A percentile compares a stretch with the other conserved stretches of the same genome.
These are phyloP conservation scores for Bubo scandiacus DNA, from an alignment of 2,113 vertebrate species.

Conservation along the genomic window DNA sequence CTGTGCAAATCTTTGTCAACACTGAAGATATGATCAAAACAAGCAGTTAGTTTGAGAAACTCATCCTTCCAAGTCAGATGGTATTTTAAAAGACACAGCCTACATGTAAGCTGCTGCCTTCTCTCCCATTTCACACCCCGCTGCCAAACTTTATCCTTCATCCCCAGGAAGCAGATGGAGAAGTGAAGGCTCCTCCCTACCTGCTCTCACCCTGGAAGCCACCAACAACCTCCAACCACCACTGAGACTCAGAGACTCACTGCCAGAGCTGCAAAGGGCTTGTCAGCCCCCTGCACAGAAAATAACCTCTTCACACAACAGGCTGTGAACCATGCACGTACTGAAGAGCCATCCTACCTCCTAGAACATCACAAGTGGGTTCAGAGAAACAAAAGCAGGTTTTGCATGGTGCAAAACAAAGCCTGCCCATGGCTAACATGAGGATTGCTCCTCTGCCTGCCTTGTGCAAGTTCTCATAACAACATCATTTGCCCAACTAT, in stretches of 20 bases:
- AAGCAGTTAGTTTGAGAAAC: not conserved
- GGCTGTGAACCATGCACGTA: not conserved
- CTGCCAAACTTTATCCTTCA: not conserved
- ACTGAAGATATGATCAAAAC: not conserved
- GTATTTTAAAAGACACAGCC: conserved; percentile 29
- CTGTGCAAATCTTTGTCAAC: not conserved
- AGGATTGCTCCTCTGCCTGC: not conserved
- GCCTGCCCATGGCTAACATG: fast-evolving
- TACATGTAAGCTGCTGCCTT: conserved; percentile 2
- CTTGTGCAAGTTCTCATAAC: not conserved
- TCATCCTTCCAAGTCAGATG: conserved; percentile 15
- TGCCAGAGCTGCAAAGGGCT: not conserved
- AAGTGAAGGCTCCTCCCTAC: not conserved
- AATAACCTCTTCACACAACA: not conserved
- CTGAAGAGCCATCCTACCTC: not conserved
- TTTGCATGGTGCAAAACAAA: not conserved
- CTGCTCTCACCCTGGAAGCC: not conserved
- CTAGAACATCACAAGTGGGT: not conserved
- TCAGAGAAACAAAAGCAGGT: not conserved
- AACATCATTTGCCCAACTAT: not conserved
- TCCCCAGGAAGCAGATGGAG: not conserved
- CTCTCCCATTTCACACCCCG: not conserved
- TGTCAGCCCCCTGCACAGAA: not conserved
- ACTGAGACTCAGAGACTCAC: not conserved
- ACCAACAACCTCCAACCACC: not conserved